These are phyloP conservation scores for Anguilla pacifica DNA, from an alignment of 2,797 vertebrate species.

Conservation along the genomic window DNA sequence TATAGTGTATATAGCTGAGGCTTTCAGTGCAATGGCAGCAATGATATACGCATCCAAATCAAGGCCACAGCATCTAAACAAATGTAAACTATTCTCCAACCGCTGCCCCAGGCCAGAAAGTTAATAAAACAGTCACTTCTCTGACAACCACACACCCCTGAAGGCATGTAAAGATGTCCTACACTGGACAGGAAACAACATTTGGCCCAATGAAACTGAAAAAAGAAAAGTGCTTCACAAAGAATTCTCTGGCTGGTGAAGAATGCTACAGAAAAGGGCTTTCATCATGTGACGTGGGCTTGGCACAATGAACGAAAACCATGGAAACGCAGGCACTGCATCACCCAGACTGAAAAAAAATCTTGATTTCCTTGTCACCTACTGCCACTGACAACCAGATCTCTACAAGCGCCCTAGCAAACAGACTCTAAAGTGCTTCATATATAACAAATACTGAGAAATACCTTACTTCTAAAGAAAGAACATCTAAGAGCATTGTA, in stretches of 20 bases:
- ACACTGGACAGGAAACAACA: background rate
- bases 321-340: slow-evolving; percentile 36
- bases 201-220: background rate
- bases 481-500: slow-evolving; percentile 64
- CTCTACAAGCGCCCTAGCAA: slow-evolving; percentile 60
- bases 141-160: background rate
- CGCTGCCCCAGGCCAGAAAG: background rate
- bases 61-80: slow-evolving; percentile 45
- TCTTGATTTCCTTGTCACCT: slow-evolving; percentile 20
- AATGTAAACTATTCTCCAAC: slow-evolving; percentile 42
- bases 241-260: background rate
- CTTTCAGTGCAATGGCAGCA: slow-evolving; percentile 33
- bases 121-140: background rate
- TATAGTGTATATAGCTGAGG: slow-evolving; percentile 31
- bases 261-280: background rate
- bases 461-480: slow-evolving; percentile 67
- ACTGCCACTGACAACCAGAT: slow-evolving; percentile 41
- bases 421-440: slow-evolving; percentile 68
- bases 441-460: slow-evolving; percentile 71
- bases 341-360: slow-evolving; percentile 35
- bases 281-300: slow-evolving; percentile 31
- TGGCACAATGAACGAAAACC: slow-evolving; percentile 38
- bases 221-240: slow-evolving; percentile 13
- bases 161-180: background rate
- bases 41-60: slow-evolving; percentile 42